These are phyloP conservation scores for Zonitis immaculata DNA, from an alignment of 2,888 invertebrate genomes.

Conservation along the genomic window DNA sequence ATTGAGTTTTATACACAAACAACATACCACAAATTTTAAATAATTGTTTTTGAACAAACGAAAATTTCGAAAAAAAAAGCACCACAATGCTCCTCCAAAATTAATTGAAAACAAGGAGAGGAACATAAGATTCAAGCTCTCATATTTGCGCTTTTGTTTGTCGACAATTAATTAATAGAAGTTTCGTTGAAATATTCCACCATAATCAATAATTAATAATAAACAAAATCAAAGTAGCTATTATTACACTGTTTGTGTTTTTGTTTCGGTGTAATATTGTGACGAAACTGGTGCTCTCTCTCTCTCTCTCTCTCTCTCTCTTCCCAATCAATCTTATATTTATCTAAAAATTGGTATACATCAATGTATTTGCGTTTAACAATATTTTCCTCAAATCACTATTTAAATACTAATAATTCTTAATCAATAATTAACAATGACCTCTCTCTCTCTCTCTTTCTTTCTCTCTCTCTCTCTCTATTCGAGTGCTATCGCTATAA, in stretches of 20 bases:
- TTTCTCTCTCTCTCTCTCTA: too few species aligned
- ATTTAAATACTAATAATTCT: slow-evolving; percentile 32
- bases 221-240: slow-evolving; percentile 19
- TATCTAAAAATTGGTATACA: slow-evolving; percentile 33
- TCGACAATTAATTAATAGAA: slow-evolving; percentile 3
- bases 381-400: slow-evolving; percentile 29
- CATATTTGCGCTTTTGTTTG: slow-evolving; percentile 8
- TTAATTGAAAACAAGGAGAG: slow-evolving; percentile 13
- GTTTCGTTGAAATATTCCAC: slow-evolving; percentile 11
- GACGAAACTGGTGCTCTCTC: slow-evolving; percentile 27
- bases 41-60: slow-evolving; percentile 24
- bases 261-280: slow-evolving; percentile 17
- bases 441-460: too few species aligned
- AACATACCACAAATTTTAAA: slow-evolving; percentile 34
- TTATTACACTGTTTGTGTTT: slow-evolving; percentile 24
- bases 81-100: slow-evolving; percentile 24
- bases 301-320: too few species aligned
- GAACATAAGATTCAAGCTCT: slow-evolving; percentile 24
- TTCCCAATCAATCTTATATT: too few species aligned
- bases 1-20: slow-evolving; percentile 34
- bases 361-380: slow-evolving; percentile 35
- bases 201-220: slow-evolving; percentile 2
- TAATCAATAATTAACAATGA: slow-evolving; percentile 49
- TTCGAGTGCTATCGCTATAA: slow-evolving; percentile 37
- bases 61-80: slow-evolving; percentile 27